Conservation (phyloP, 2,888 invertebrate species). For the Drosophila ustulata region DNA sequence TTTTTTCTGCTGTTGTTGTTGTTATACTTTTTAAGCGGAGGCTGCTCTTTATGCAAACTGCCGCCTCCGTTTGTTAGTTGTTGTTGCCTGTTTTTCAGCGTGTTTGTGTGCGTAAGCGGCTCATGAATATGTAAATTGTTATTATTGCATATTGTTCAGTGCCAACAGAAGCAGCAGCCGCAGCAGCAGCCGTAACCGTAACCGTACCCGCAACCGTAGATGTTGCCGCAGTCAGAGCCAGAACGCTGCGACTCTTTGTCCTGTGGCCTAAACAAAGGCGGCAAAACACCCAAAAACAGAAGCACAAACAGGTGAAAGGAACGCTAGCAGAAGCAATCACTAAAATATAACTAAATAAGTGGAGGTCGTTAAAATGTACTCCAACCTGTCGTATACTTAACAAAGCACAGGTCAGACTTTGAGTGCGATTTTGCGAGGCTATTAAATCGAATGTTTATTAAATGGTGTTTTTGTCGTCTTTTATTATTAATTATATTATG, state of each 20-base stretch:
- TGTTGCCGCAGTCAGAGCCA: conserved; percentile 11
- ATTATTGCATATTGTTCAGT: conserved; percentile 79
- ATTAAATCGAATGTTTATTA: conserved; percentile 31
- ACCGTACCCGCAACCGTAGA: neutral
- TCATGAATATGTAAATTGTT: conserved; percentile 80
- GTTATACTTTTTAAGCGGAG: conserved; percentile 63
- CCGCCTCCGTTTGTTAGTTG: conserved; percentile 23
- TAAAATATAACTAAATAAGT: conserved; percentile 34
- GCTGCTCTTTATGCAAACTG: conserved; percentile 77
- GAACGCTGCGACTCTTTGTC: conserved; percentile 25
- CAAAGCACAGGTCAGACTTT: neutral
- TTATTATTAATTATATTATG: conserved; percentile 1
- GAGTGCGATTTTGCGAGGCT: neutral
- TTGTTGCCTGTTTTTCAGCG: conserved; percentile 42
- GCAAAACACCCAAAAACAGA: conserved; percentile 14
- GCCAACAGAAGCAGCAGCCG: conserved; percentile 37
- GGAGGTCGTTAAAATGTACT: conserved; percentile 20
- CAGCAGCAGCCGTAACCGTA: conserved; percentile 6
- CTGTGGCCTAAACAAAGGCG: conserved; percentile 41
- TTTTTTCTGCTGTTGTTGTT: conserved; percentile 28
- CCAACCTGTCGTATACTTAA: conserved; percentile 22
- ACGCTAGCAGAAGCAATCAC: conserved; percentile 20
- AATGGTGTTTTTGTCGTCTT: neutral
- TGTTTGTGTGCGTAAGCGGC: conserved; percentile 68
- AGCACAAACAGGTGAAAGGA: conserved; percentile 44